Evolutionary conservation across 2,113 vertebrate genomes (phyloP), one percentile per base, ranked within the genome.

Genomic region (Setophaga coronata): DNA sequence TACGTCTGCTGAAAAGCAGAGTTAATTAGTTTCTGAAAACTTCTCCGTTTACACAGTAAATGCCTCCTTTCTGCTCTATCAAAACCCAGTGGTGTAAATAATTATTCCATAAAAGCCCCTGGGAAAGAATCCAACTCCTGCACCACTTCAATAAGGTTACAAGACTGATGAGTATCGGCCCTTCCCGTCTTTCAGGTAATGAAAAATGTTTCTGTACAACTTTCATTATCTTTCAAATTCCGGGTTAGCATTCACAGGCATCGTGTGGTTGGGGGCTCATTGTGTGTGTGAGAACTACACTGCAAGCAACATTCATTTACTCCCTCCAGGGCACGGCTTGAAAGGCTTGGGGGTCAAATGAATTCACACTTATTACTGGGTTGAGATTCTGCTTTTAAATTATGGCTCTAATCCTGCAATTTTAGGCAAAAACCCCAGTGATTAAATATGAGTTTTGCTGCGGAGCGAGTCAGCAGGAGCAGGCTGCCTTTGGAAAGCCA

Each of bases 221-320:
- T 96, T 96, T 86, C 96, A 97, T 95, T 96, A 97, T 96, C 95
- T 93, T 96, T 61, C 85, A 93, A 67, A 96, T 93, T 93, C 93
- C 36, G 86, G 95, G 93, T 90, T 74, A 83, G 85, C 74, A 51
- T 95, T 97, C 93, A 92, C 85, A 93, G 88, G 90, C 88, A 82
- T 83, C 79, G 82, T 82, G 93, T 64, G 85, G 92, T 74, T 80
- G 0, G 82, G 82, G 72, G 29, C 57, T 88, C 40, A 96, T 91
- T 96, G 95, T 93, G 15, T 58, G 92, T 93, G 95, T 96, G 95
- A 96, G 92, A 97, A 96, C 95, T 25, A 77, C 90, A 82, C 91
- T 18, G 78, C 82, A 21, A 94, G 93, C 84, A 93, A 94, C 93
- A 91, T 96, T 93, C 95, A 94, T 90, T 85, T 80, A 79, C 54